Evolutionary conservation across 1,140 invertebrate genomes (phyloP), one percentile per base, ranked within the genome.

Genomic region (Drosophila bocqueti): DNA sequence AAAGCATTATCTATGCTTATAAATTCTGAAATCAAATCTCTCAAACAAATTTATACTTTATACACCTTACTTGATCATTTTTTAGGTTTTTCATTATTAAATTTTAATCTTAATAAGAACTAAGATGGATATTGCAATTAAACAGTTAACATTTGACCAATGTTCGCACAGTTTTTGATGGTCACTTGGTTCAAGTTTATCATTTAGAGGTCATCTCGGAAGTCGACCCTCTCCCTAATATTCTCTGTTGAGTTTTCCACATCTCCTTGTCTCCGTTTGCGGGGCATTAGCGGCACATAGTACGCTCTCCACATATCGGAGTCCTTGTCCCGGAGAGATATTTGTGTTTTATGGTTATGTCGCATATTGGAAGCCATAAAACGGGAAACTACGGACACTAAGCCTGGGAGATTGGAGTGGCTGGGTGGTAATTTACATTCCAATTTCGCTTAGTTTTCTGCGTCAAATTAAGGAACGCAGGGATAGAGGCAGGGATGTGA

Each of bases 361-460:
- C 66, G 64, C 55, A 77, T 72, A 77, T 77, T 61, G 73, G 8
- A 49, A 67, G 57, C 55, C 75, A 77, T 77, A 77, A 77, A 77
- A 77, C 47, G 13, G 34, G 66, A 38, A 57, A 46, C 64, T 21
- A 46, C 45, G 40, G 46, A 36, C 74, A 40, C 62, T 34, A 55
- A 57, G 43, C 40, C 55, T 36, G 66, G 50, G 29, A 50, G 50
- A 21, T 15, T 24, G 13, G 0, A 34, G n/a, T 34, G n/a, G 11
- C 11, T 71, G 47, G 66, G 7, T 15, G 62, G 68, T 76, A 68
- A 81, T 24, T 24, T 24, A 24, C 24, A 24, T 24, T 24, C 24
- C 24, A 24, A 24, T 24, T 24, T 24, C 24, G 24, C 24, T 24
- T 24, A 24, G 24, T 24, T 24, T 24, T 24, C 24, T 24, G 24